These are phyloP conservation scores for Triplophysa dalaica DNA, from an alignment of 2,113 vertebrate genomes.

Conservation along the genomic window DNA sequence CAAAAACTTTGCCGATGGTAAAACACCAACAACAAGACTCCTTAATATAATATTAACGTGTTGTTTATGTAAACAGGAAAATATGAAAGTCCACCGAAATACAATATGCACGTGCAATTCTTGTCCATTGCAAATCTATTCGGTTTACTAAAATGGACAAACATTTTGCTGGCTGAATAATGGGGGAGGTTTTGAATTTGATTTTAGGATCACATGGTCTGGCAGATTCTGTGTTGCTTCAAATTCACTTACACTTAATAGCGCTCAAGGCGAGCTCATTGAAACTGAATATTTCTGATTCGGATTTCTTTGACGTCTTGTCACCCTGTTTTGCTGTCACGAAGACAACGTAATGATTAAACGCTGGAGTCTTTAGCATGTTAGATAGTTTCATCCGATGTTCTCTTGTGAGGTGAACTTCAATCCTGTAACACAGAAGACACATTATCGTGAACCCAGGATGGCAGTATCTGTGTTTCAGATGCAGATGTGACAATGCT, in stretches of 20 bases:
- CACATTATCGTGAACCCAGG: background rate
- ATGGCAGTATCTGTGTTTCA: background rate
- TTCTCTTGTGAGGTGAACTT: background rate
- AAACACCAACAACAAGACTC: too few species aligned
- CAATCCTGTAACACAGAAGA: background rate
- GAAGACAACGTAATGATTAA: background rate
- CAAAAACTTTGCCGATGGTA: too few species aligned
- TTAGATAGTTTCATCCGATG: constrained; percentile 52
- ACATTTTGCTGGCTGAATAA: background rate
- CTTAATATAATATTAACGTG: too few species aligned
- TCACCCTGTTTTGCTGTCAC: constrained; percentile 51
- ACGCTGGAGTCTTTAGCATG: rapidly evolving
- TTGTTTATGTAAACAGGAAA: too few species aligned
- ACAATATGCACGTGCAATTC: too few species aligned
- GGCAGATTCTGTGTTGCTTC: too few species aligned
- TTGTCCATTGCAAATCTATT: too few species aligned
- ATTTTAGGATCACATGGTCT: too few species aligned
- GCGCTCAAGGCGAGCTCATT: rapidly evolving
- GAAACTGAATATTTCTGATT: constrained; percentile 23
- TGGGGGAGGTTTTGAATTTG: too few species aligned
- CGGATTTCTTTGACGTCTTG: rapidly evolving
- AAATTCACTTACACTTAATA: constrained; percentile 50
- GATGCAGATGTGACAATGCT: too few species aligned
- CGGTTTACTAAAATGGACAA: too few species aligned
- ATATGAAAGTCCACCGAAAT: too few species aligned